phyloP scores from a whole-genome alignment of 2,797 vertebrate species.

The Sebastes vulpes region DNA sequence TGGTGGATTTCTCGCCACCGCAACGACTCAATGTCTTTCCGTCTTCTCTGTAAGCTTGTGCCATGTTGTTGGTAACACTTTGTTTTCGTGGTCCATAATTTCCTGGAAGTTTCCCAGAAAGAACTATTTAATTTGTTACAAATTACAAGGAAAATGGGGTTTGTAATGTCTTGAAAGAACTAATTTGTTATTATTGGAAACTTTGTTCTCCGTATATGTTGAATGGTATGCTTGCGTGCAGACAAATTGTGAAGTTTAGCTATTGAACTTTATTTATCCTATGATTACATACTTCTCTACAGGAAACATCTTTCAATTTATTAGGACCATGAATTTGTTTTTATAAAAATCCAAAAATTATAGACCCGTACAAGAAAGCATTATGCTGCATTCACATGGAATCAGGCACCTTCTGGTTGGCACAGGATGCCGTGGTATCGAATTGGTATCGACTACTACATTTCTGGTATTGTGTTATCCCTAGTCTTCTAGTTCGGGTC shows the following conservation, averaged over 20 bases:
- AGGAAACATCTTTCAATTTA: background rate
- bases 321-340: too few relatives aligned
- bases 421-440: too few relatives aligned
- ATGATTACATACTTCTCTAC: background rate
- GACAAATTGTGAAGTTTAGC: background rate
- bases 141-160: background rate
- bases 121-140: background rate
- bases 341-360: background rate
- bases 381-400: too few relatives aligned
- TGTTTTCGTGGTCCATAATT: background rate
- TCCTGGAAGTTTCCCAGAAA: background rate
- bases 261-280: background rate
- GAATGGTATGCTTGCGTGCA: background rate
- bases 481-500: background rate
- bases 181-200: background rate
- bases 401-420: too few relatives aligned
- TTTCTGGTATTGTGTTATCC: too few relatives aligned
- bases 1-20: background rate
- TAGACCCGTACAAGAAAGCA: background rate
- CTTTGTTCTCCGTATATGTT: background rate
- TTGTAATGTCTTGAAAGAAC: background rate
- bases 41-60: background rate
- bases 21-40: background rate
- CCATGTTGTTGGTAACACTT: conserved; percentile 1
- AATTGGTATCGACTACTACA: too few relatives aligned